A percentile compares a stretch with the other conserved stretches of the same genome.
These are phyloP conservation scores for Mirounga angustirostris DNA, from an alignment of 2,113 vertebrate species.

Conservation along the genomic window DNA sequence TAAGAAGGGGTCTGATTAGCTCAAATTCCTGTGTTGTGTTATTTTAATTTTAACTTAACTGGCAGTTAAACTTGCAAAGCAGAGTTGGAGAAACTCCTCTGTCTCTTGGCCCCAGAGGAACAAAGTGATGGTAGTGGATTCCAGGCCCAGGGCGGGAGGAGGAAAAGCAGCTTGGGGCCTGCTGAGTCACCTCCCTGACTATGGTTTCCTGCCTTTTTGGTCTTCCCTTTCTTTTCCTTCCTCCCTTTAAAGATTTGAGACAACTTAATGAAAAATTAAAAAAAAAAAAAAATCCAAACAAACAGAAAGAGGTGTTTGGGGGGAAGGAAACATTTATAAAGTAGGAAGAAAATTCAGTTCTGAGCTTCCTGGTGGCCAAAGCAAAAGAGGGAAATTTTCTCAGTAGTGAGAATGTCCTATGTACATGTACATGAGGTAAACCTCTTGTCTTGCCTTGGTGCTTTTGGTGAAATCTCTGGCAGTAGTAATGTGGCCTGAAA, in stretches of 20 bases:
- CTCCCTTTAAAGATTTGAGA: background rate
- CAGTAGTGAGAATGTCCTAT: background rate
- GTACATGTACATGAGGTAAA: accelerated
- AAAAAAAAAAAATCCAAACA: background rate
- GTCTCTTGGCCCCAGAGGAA: background rate
- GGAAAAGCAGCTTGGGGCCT: background rate
- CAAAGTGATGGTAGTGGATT: background rate
- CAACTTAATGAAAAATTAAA: background rate
- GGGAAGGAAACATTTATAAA: background rate
- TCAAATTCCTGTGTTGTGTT: background rate
- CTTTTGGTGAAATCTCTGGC: background rate
- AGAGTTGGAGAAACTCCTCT: background rate
- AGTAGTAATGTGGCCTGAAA: background rate
- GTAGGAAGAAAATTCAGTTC: background rate
- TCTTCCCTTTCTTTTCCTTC: background rate
- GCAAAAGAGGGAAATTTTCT: background rate
- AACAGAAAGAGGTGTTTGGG: background rate
- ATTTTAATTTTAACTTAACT: background rate
- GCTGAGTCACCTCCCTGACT: background rate
- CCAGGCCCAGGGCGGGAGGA: background rate
- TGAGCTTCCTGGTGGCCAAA: constrained; percentile 8
- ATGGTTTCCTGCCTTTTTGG: background rate
- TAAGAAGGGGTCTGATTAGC: background rate
- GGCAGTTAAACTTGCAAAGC: background rate
- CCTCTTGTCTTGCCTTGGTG: background rate